Evolutionary conservation across 2,113 vertebrate species (phyloP).

Genomic region (Hoplias malabaricus): DNA sequence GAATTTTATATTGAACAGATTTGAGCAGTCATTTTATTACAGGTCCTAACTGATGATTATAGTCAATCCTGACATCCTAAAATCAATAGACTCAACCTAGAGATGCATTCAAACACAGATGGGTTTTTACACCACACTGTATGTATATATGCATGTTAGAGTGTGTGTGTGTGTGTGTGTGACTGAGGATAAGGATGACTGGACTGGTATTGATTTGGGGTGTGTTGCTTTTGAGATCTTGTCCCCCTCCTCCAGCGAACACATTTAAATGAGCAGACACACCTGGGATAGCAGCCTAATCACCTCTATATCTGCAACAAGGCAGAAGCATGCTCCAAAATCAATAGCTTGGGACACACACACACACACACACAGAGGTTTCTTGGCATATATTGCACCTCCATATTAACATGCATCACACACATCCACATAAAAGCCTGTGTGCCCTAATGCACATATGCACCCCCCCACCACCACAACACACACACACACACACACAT

Average conservation of each 20-base stretch:
- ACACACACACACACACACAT: constrained; percentile 38
- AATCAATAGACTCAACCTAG: no score
- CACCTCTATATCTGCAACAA: constrained; percentile 46
- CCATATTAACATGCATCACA: constrained; percentile 22
- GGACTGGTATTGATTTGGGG: constrained; percentile 18
- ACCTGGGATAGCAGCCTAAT: constrained; percentile 46
- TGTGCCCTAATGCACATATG: constrained; percentile 5
- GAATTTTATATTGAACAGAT: no score
- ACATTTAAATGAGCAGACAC: constrained; percentile 51
- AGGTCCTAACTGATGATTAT: no score
- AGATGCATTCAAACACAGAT: neutral
- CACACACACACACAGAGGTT: constrained; percentile 15
- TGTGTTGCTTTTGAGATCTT: neutral
- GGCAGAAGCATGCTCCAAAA: constrained; percentile 44
- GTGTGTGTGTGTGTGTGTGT: constrained; percentile 17
- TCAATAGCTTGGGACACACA: constrained; percentile 54
- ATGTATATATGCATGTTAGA: neutral
- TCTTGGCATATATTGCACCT: neutral
- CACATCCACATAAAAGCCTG: neutral
- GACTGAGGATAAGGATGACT: constrained; percentile 1
- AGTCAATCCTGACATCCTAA: no score
- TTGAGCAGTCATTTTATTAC: no score
- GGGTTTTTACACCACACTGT: neutral
- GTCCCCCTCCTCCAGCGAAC: neutral
- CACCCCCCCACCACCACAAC: no score